These are phyloP conservation scores for Trididemnum nubilum DNA, from an alignment of 23 tunicate genomes.

Conservation along the genomic window DNA sequence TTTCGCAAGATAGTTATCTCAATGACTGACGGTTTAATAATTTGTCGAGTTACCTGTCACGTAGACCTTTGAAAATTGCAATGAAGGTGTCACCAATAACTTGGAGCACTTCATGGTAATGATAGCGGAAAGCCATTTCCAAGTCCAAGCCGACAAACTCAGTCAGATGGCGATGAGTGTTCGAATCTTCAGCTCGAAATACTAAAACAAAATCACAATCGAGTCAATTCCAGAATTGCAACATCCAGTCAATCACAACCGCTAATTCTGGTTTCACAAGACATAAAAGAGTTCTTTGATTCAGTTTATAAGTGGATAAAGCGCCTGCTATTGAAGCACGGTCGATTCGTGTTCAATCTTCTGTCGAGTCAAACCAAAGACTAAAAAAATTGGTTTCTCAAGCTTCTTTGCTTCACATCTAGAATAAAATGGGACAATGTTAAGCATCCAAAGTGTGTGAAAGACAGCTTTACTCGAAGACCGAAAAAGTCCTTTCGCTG, in stretches of 20 bases:
- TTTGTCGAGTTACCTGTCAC: constrained; percentile 54
- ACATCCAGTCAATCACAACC: neutral
- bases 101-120: constrained; percentile 93
- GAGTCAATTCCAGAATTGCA: no score
- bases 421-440: no score
- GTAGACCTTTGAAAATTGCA: constrained; percentile 90
- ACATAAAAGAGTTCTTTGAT: neutral
- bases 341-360: no score
- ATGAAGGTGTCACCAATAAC: constrained; percentile 95
- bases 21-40: no score
- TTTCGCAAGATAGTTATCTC: no score
- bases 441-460: no score
- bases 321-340: no score
- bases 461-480: no score
- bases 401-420: no score
- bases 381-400: no score
- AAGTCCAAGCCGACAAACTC: constrained; percentile 99
- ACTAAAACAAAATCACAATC: constrained; percentile 44
- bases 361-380: no score
- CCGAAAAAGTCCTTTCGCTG: no score
- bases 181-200: constrained; percentile 98
- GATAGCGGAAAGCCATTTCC: constrained; percentile 98
- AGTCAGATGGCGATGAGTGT: constrained; percentile 97
- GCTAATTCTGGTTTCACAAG: neutral
- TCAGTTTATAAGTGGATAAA: neutral